These are phyloP conservation scores for Aphidius gifuensis DNA, from an alignment of 1,140 invertebrate species.

Conservation along the genomic window DNA sequence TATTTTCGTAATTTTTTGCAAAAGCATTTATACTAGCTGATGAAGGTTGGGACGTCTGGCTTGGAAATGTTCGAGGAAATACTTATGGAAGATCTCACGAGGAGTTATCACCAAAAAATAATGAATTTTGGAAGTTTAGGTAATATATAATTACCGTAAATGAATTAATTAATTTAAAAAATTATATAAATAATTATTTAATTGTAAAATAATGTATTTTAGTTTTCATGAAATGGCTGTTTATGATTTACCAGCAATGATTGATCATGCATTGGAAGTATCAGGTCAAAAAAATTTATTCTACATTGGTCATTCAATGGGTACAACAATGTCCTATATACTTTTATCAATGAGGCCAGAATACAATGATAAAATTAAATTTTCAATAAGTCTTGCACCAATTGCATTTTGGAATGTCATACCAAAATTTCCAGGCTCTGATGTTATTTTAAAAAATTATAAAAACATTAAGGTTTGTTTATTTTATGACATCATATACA, in stretches of 20 bases:
- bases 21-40: conserved; percentile 22
- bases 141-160: conserved; percentile 30
- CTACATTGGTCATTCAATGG: conserved; percentile 69
- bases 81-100: conserved; percentile 55
- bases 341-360: conserved; percentile 54
- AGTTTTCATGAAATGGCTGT: conserved; percentile 64
- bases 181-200: not conserved
- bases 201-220: not conserved
- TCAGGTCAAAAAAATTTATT: conserved; percentile 57
- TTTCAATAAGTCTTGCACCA: conserved; percentile 58
- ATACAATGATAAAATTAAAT: conserved; percentile 59
- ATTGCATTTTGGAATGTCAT: conserved; percentile 38
- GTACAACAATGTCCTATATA: conserved; percentile 59
- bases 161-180: not conserved
- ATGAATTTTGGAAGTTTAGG: conserved; percentile 61
- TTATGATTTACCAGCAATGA: conserved; percentile 59
- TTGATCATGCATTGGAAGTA: conserved; percentile 56
- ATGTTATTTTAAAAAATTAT: not conserved
- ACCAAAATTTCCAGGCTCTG: not conserved
- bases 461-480: conserved; percentile 10
- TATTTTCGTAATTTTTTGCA: not conserved
- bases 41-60: conserved; percentile 54
- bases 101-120: conserved; percentile 42
- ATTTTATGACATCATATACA: not conserved
- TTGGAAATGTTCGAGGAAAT: conserved; percentile 64